Percentiles rank a stretch among this genome's conserved stretches.
phyloP scores from a whole-genome alignment of 2,113 vertebrate genomes.

The Menura novaehollandiae region DNA sequence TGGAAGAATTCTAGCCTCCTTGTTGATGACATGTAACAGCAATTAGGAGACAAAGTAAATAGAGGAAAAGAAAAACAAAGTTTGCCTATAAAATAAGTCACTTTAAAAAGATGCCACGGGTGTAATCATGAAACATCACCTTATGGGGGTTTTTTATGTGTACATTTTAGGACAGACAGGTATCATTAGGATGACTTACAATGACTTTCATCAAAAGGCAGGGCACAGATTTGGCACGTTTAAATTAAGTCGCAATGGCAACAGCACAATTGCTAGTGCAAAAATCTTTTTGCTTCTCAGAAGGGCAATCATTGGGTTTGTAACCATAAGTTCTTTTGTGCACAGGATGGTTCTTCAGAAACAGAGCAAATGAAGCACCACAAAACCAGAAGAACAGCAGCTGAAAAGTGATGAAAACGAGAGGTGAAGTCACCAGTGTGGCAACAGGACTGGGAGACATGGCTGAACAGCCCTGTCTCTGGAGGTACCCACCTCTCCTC shows the following conservation, averaged over 20 bases:
- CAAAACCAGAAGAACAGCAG: neutral
- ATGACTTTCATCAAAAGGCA: neutral
- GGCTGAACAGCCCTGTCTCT: neutral
- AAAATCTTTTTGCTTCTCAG: neutral
- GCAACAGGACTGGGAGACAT: neutral
- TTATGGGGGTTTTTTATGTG: neutral
- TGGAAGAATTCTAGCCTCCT: neutral
- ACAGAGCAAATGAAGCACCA: neutral
- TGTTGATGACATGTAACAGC: neutral
- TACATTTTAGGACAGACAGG: neutral
- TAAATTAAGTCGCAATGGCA: neutral
- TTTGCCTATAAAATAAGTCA: neutral
- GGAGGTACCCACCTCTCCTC: neutral
- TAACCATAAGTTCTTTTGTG: neutral
- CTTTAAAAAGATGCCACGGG: neutral
- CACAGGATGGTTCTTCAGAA: neutral
- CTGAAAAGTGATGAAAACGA: neutral
- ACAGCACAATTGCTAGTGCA: neutral
- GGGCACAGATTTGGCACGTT: neutral
- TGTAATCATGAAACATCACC: neutral
- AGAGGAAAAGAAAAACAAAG: neutral
- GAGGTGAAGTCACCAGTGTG: neutral
- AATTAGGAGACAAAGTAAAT: neutral
- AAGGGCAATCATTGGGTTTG: neutral
- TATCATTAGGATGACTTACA: neutral